Evolutionary conservation across 1,140 invertebrate species (phyloP), one percentile per base, ranked within the genome.

Genomic region (Drosophila pallidifrons): DNA sequence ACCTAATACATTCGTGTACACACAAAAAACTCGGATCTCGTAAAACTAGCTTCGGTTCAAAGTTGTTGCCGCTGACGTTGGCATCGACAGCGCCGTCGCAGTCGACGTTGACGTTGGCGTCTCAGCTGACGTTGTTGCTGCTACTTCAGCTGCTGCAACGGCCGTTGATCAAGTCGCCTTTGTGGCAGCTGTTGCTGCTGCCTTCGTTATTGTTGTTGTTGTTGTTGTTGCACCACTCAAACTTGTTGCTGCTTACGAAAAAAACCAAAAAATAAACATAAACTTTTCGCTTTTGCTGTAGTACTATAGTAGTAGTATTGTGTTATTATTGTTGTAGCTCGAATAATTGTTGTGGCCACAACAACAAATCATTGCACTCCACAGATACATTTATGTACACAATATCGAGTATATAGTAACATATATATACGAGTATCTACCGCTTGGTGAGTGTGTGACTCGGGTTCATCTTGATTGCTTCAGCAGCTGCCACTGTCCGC

Each of bases 221-320:
- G 43, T 70, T 75, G 65, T 78, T 78, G 76, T 75, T 78, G 72
- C 76, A 79, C 77, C 77, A 80, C 83, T 80, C 51, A 80, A 79
- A 87, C 76, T 82, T 82, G 82, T 77, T 83, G 77, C 69, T 71
- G 79, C 82, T 87, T 88, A 87, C 73, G 80, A 83, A 88, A 79
- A 77, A 58, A 45, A 20, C 20, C 5, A 68, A 63, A 63, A 65
- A 81, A 67, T 63, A 54, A 75, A 79, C 75, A 86, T 64, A 66
- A 79, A 64, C 57, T 75, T 85, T 86, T 75, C 61, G 65, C 55
- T 75, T 75, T 71, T 72, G 77, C 66, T 45, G 41, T 69, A 45
- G 54, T 75, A n/a, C n/a, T n/a, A n/a, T n/a, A 38, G 43, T 59
- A 47, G 49, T 66, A 30, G 10, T 52, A 8, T 52, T 35, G 32